A percentile compares a stretch with the other conserved stretches of the same genome.
Conservation (phyloP, 2,113 vertebrate genomes). For the Corydoras sp. region DNA sequence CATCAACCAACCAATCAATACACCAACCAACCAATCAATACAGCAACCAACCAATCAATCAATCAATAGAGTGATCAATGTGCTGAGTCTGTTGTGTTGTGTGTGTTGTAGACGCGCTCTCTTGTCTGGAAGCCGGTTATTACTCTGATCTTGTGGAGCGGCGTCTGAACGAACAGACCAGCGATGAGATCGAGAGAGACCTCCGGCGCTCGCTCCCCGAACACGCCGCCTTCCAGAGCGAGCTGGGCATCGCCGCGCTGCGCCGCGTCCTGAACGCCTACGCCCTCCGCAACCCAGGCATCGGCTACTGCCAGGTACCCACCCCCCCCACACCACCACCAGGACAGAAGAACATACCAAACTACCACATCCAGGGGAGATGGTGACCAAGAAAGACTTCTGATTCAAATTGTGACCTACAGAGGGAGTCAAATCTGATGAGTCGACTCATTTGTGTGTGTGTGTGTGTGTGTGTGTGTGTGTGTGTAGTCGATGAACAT, state of each 20-base stretch:
- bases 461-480: conserved; percentile 13
- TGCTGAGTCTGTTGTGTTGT: no score
- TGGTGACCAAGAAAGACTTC: no score
- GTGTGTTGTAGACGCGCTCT: conserved; percentile 67
- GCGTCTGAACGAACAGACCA: conserved; percentile 74
- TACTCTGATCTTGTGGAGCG: conserved; percentile 77
- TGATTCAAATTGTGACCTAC: no score
- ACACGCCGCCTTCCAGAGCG: conserved; percentile 91
- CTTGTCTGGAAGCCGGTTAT: conserved; percentile 74
- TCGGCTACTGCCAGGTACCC: conserved; percentile 93
- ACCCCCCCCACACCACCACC: not conserved
- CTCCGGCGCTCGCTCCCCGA: conserved; percentile 91
- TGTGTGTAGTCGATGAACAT: conserved; percentile 92
- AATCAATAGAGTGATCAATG: no score
- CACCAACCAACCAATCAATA: no score
- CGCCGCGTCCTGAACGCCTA: conserved; percentile 89
- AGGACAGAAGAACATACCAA: not conserved
- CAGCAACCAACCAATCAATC: no score
- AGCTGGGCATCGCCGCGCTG: conserved; percentile 82
- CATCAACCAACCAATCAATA: no score
- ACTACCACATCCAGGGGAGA: no score
- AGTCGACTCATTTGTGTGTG: not conserved
- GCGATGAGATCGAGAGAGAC: conserved; percentile 93
- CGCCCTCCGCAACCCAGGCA: conserved; percentile 89
- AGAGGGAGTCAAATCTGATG: no score